Evolutionary conservation across 2,888 invertebrate genomes (phyloP).

Genomic region (Phyto melanocephala): DNA sequence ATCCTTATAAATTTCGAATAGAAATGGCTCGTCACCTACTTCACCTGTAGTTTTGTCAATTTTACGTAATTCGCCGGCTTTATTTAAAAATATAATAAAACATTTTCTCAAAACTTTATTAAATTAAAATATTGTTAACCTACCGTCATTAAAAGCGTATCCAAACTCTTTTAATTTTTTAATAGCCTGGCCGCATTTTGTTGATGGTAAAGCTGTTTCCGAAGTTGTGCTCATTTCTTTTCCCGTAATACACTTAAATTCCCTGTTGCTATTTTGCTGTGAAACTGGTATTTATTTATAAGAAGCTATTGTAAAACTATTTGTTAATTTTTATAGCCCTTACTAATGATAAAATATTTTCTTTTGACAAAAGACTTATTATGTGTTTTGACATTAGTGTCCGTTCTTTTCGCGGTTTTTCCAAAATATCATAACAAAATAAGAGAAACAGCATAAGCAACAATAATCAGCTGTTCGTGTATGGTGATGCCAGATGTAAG

Average conservation of each 20-base stretch:
- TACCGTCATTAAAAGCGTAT: conserved; percentile 73
- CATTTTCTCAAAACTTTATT: not conserved
- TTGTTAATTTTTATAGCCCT: not conserved
- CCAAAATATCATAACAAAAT: no score
- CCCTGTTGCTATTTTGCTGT: not conserved
- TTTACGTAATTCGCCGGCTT: conserved; percentile 84
- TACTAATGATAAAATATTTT: conserved; percentile 15
- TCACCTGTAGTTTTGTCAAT: conserved; percentile 80
- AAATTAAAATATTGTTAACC: not conserved
- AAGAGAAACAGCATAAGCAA: no score
- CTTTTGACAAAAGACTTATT: conserved; percentile 26
- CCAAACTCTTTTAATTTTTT: conserved; percentile 67
- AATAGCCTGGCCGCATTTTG: conserved; percentile 65
- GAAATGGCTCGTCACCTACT: conserved; percentile 81
- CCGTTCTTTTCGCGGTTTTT: no score
- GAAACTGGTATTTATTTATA: not conserved
- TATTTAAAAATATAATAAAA: not conserved
- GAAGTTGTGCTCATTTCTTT: conserved; percentile 36
- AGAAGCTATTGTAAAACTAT: not conserved
- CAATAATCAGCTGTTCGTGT: no score
- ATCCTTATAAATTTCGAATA: conserved; percentile 83
- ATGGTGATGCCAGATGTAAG: no score
- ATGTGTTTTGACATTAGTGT: conserved; percentile 46
- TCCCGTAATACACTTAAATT: not conserved
- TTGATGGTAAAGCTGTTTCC: conserved; percentile 28